Conservation (phyloP, 2,888 invertebrate genomes). For the Aricia artaxerxes region DNA sequence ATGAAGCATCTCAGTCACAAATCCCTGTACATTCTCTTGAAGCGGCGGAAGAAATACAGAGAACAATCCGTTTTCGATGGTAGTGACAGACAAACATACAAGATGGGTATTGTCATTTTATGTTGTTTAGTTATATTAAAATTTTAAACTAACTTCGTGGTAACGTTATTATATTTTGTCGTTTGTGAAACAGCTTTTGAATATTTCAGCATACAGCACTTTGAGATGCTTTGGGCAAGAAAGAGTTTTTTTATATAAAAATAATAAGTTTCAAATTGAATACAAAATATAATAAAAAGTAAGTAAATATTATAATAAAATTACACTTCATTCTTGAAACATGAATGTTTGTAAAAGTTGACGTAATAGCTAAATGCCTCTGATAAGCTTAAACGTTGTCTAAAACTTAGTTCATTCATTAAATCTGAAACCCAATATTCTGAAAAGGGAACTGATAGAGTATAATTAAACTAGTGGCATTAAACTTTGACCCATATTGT, state of each 20-base stretch:
- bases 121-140: neutral
- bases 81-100: neutral
- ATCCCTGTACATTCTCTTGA: neutral
- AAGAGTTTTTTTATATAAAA: too few relatives aligned
- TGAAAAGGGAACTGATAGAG: neutral
- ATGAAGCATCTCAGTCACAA: conserved; percentile 36
- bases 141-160: neutral
- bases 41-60: conserved; percentile 46
- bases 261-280: too few relatives aligned
- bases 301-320: too few relatives aligned
- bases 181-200: neutral
- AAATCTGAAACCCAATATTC: neutral
- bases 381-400: too few relatives aligned
- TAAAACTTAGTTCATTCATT: neutral
- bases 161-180: neutral
- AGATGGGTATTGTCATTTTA: neutral
- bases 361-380: too few relatives aligned
- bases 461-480: conserved; percentile 1
- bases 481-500: conserved; percentile 59
- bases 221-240: too few relatives aligned
- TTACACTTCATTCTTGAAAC: too few relatives aligned
- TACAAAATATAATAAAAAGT: too few relatives aligned
- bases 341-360: too few relatives aligned
- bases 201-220: neutral
- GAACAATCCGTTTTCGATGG: conserved; percentile 42